Base-by-base conservation (phyloP, 2,888 invertebrate species). In the Camptogramma bilineatum region DNA sequence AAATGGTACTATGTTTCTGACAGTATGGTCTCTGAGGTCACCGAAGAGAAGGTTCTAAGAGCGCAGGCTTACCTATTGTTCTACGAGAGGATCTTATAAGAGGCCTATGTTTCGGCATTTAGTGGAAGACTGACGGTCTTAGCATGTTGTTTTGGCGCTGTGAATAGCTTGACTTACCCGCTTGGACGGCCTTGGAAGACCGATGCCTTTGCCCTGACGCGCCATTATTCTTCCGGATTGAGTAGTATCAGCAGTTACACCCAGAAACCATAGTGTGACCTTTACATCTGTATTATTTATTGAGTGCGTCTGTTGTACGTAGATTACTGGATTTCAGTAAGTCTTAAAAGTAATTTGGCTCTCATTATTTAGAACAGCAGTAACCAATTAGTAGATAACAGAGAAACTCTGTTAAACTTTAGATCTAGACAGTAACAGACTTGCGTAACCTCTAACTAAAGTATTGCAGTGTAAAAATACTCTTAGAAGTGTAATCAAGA, bases 1-100 rank as follows among this genome's bases (percentile, higher is more conserved):
- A 96, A 95, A 78, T 99, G 99, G 99, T 99, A 97, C 91, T 97
- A 97, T 83, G 96, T 98, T 54, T 98, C 98, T 62, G 99, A 99
- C 91, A 96, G 97, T 64, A 95, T 96, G 80, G 98, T 99, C 0
- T 94, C 95, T 44, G 97, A 97, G 84, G 96, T 97, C 21, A 94
- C 94, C 62, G 97, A 98, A 86, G 95, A 95, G 2, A 94, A 95
- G 71, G 99, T 99, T 64, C 93, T 98, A 51, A 94, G 94, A 74
- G 96, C 96, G 65, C 98, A 99, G 88, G 99, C 99, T 16, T 99
- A 99, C 90, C 94, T 99, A 56, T 94, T 99, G 44, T 99, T 99
- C 91, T 99, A 99, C 88, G 99, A 99, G 89, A 95, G 99, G 86
- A 96, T 99, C 85, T 93, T 96, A 87, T 97, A 96, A 87, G 74